Base-by-base conservation (phyloP, 1,140 invertebrate species). In the Drosophila nigromelanica region DNA sequence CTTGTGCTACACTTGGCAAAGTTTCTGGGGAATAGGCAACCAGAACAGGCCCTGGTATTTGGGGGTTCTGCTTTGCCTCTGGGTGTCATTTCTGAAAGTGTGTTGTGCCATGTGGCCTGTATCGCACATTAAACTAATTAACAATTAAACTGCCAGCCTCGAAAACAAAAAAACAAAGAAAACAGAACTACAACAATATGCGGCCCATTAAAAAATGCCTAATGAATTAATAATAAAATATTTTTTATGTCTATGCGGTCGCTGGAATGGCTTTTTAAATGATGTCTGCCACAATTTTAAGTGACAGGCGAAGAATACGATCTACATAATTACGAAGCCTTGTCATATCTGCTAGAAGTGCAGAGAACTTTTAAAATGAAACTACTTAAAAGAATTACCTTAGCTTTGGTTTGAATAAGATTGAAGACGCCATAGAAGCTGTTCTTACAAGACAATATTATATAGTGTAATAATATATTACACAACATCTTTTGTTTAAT, bases 191-290 rank as follows among this genome's bases (percentile, higher is more conserved):
- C 21, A 56, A 62, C 56, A 62, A 87, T 78, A 87, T 87, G 78
- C 72, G 68, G 68, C 60, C 75, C 83, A 86, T 86, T 86, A 82
- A 86, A 86, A 85, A 87, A 78, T 52, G 82, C 63, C 78, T 82
- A 86, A 86, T 86, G 78, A 86, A 86, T 87, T 82, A 87, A 87
- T 86, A 86, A 87, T 82, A 82, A 86, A 87, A 86, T 82, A 87
- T 82, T 56, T 78, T 72, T 86, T 87, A 81, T 87, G 74, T 69
- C 35, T 52, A 30, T 30, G 40, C 69, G 39, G 54, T 21, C 42
- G n/a, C 24, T 50, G 54, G 15, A 87, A 81, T 87, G 81, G 39
- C 50, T 76, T 76, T 48, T 74, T 78, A 87, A 86, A 81, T 77
- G 74, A 86, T 87, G 61, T 45, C 51, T 74, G 48, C 56, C 45